phyloP scores from a whole-genome alignment of 2,797 vertebrate genomes.

The Pangasius sanitwongsei region DNA sequence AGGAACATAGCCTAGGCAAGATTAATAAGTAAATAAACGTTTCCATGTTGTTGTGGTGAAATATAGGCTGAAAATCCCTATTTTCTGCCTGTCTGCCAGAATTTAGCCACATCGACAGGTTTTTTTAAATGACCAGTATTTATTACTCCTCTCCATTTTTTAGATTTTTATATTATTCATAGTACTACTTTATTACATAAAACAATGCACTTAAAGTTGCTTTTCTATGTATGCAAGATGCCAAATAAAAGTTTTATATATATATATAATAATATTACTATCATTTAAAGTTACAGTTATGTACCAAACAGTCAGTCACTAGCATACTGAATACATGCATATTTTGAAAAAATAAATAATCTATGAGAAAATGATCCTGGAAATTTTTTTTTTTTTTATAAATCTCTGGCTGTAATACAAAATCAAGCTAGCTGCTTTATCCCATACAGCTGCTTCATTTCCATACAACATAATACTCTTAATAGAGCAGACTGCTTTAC shows the following conservation, averaged over 20 bases:
- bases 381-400: not conserved
- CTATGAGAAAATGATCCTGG: not conserved
- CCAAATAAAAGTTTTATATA: not conserved
- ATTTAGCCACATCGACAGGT: not conserved
- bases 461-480: not conserved
- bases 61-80: not conserved
- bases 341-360: not conserved
- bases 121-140: not conserved
- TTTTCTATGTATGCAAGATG: not conserved
- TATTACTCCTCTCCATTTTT: not conserved
- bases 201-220: not conserved
- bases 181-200: not conserved
- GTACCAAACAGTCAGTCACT: not conserved
- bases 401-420: not conserved
- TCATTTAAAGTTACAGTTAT: not conserved
- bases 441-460: not conserved
- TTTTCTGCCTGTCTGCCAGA: not conserved
- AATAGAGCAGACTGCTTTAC: not conserved
- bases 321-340: not conserved
- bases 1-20: not conserved
- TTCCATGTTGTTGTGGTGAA: not conserved
- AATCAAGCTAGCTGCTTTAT: not conserved
- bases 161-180: not conserved
- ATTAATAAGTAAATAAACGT: too few relatives aligned
- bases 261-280: not conserved